Evolutionary conservation across 1,140 invertebrate species (phyloP), one percentile per base, ranked within the genome.

Genomic region (Galendromus occidentalis): DNA sequence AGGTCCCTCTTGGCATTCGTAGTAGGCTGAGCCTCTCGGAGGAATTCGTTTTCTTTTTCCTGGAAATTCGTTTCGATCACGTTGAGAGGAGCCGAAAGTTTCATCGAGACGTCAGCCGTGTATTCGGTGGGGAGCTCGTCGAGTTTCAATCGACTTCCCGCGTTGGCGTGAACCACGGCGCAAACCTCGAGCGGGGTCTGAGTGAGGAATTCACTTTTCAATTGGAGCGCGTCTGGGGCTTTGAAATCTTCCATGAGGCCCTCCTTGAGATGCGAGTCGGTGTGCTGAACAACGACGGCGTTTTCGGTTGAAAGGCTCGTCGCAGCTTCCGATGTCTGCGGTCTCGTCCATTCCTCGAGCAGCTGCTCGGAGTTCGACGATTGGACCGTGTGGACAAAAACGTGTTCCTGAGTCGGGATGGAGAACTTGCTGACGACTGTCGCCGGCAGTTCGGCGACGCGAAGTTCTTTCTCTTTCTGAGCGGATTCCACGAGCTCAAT

Each of bases 1-100:
- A 80, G 77, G 33, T 75, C 72, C 33, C 72, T 64, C 65, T 76
- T 76, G 64, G 82, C 82, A 44, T 71, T 72, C 41, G 71, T 76
- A 68, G 72, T 70, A 22, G 71, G 69, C 9, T 75, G 70, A 67
- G 67, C 72, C 41, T 75, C 69, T 66, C 78, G 72, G 12, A 72
- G 68, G 18, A 81, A 68, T 68, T 76, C 72, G 18, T 73, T 75
- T 12, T 79, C 76, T 1, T 76, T 74, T 14, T 78, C 74, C 69
- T 82, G 76, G 1, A 77, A 71, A 68, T 77, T 71, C 1, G 80
- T 73, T 73, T 81, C 76, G 33, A 59, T 59, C 14, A 59, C 22
- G 17, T 59, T 25, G 14, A 59, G 51, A 17, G 51, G 51, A 1
- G 51, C 51, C 12, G 51, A 59, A 14, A 59, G 33, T 9, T 59